Evolutionary conservation across 2,113 vertebrate species (phyloP), one percentile per base, ranked within the genome.

Genomic region (Bubo blakistoni): DNA sequence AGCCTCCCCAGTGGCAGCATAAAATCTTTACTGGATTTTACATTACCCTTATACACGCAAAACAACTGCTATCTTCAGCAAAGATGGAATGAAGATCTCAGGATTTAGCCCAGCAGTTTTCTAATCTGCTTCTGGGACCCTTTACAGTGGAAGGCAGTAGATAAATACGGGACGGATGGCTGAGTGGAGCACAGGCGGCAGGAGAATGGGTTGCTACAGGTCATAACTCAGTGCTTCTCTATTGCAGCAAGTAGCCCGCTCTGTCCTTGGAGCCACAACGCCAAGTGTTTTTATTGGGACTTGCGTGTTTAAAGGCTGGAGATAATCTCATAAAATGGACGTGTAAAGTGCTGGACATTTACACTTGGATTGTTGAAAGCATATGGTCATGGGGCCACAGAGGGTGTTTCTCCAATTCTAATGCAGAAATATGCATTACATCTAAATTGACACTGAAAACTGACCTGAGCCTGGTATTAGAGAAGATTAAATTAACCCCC

Each of bases 401-500:
- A 91, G 94, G 77, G 87, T 78, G 71, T 90, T 96, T 91, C 91
- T 94, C 78, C 54, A 63, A 49, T 82, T 96, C 87, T 62, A 69
- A 90, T 1, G 36, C 91, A 95, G 90, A 93, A 96, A 95, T 95
- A 91, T 81, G 78, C 93, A 92, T 96, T 93, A 81, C 61, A 79
- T 96, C 92, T 96, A 96, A 97, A 97, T 96, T 94, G 93, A 96
- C 94, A 88, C 94, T 81, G 92, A 19, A 80, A 96, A 94, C 87
- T 96, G 96, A 93, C 96, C 90, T 8, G 42, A 90, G 86, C 81
- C 91, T 95, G 95, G 84, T 72, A 96, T 95, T 97, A 95, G 88
- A 96, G 95, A 92, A 96, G 94, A 97, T 97, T 97, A 97, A 97
- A 97, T 98, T 97, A 98, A 98, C 96, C 97, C 95, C 92, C 78